Conservation (phyloP, 2,888 invertebrate species). For the Lepeophtheirus nordmannii region DNA sequence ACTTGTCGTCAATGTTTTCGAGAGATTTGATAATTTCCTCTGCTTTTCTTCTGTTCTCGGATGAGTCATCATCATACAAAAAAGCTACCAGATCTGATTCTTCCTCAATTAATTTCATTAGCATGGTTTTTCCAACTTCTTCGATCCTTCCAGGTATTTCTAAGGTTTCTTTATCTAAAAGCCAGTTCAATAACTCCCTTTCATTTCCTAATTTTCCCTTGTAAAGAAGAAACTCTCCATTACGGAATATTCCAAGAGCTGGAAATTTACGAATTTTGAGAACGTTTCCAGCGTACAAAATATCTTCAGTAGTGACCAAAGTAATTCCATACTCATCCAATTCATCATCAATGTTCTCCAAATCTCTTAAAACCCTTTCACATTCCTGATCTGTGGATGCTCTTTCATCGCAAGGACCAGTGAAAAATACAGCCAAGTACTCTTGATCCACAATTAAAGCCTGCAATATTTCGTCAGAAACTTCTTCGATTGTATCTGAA, state of each 20-base stretch:
- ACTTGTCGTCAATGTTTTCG: conserved; percentile 84
- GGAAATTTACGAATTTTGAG: conserved; percentile 66
- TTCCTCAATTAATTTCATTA: conserved; percentile 61
- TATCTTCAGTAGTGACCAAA: conserved; percentile 81
- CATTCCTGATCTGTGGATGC: conserved; percentile 55
- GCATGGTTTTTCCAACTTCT: conserved; percentile 74
- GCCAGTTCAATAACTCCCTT: conserved; percentile 75
- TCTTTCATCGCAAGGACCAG: conserved; percentile 35
- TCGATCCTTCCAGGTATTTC: conserved; percentile 56
- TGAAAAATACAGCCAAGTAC: conserved; percentile 85
- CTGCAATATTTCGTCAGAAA: conserved; percentile 73
- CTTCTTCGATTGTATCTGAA: conserved; percentile 81
- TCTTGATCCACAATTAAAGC: conserved; percentile 75
- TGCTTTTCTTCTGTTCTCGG: conserved; percentile 66
- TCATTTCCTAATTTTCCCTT: conserved; percentile 71
- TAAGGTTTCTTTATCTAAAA: conserved; percentile 74
- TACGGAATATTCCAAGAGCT: conserved; percentile 72
- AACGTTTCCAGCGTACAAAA: conserved; percentile 54
- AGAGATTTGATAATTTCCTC: conserved; percentile 52
- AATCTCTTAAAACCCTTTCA: conserved; percentile 64
- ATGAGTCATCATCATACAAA: conserved; percentile 60
- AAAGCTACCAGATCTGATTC: conserved; percentile 31
- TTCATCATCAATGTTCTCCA: conserved; percentile 84
- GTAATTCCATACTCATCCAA: conserved; percentile 80
- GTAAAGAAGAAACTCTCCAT: conserved; percentile 46